A percentile compares a stretch with the other conserved stretches of the same genome.
Evolutionary conservation across 2,888 invertebrate genomes (phyloP).

Genomic region (Petrophora chlorosata): DNA sequence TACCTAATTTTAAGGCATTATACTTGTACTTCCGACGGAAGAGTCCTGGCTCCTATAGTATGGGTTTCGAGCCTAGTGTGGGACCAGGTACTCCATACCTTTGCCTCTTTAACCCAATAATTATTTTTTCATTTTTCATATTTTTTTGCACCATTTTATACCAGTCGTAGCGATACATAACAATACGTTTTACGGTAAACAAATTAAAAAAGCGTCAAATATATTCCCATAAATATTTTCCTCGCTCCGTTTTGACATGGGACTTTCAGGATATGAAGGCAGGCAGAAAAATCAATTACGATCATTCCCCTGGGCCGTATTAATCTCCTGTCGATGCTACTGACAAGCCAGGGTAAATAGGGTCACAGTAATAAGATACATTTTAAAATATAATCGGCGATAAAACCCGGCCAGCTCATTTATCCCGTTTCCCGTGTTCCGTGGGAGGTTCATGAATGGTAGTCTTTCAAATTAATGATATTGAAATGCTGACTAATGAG

Average conservation of each 20-base stretch:
- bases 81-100: too few species aligned
- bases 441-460: slow-evolving; percentile 4
- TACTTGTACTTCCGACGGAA: too few species aligned
- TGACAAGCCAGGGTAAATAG: slow-evolving; percentile 34
- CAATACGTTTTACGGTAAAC: too few species aligned
- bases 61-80: too few species aligned
- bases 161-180: too few species aligned
- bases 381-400: slow-evolving; percentile 19
- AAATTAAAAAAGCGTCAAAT: neutral
- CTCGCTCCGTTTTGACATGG: slow-evolving; percentile 10
- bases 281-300: slow-evolving; percentile 49
- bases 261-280: slow-evolving; percentile 34
- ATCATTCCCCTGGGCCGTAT: slow-evolving; percentile 41
- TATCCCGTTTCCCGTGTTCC: neutral
- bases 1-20: too few species aligned
- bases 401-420: slow-evolving; percentile 10
- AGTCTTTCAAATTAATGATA: slow-evolving; percentile 3
- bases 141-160: too few species aligned
- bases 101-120: too few species aligned
- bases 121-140: too few species aligned
- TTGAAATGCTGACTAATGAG: slow-evolving; percentile 20
- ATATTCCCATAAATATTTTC: neutral
- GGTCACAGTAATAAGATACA: slow-evolving; percentile 42
- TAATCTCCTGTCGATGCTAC: slow-evolving; percentile 48
- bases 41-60: too few species aligned